Evolutionary conservation across 92 coral and sea anemone species (phyloP).

Genomic region (Parazoanthus swiftii): DNA sequence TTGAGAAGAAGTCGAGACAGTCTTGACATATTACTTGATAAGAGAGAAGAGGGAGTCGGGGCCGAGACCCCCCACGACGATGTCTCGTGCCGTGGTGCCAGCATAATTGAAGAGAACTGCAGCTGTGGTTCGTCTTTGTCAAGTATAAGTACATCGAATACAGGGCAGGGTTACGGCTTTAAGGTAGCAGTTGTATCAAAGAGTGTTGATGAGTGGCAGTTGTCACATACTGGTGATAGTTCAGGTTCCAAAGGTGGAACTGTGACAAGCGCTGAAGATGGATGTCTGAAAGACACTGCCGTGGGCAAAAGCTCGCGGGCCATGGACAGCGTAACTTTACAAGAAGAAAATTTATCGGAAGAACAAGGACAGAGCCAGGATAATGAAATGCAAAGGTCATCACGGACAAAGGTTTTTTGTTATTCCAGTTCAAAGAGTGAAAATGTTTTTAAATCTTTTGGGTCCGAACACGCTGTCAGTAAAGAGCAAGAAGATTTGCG

Average conservation of each 20-base stretch:
- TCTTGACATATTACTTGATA: conserved; percentile 59
- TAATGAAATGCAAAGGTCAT: not conserved
- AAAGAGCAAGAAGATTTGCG: not conserved
- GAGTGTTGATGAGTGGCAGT: not conserved
- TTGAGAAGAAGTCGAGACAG: conserved; percentile 75
- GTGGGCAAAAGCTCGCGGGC: not conserved
- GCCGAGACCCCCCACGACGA: conserved; percentile 76
- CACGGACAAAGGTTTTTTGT: not conserved
- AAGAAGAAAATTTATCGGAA: not conserved
- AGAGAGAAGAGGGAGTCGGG: conserved; percentile 95
- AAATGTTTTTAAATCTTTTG: not conserved
- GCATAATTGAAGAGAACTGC: not conserved
- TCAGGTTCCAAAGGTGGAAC: not conserved
- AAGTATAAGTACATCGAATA: not conserved
- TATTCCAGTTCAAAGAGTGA: conserved; percentile 5
- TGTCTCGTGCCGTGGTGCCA: conserved; percentile 24
- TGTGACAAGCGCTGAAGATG: not conserved
- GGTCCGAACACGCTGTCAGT: not conserved
- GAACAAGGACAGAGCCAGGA: not conserved
- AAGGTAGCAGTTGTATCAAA: conserved; percentile 25
- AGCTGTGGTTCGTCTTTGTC: conserved; percentile 24
- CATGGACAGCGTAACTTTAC: not conserved
- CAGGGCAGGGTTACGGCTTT: conserved; percentile 12
- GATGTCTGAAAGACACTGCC: not conserved
- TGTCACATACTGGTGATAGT: not conserved